Evolutionary conservation across 2,888 invertebrate species (phyloP), one percentile per base, ranked within the genome.

Genomic region (Tetheella fluctuosa): DNA sequence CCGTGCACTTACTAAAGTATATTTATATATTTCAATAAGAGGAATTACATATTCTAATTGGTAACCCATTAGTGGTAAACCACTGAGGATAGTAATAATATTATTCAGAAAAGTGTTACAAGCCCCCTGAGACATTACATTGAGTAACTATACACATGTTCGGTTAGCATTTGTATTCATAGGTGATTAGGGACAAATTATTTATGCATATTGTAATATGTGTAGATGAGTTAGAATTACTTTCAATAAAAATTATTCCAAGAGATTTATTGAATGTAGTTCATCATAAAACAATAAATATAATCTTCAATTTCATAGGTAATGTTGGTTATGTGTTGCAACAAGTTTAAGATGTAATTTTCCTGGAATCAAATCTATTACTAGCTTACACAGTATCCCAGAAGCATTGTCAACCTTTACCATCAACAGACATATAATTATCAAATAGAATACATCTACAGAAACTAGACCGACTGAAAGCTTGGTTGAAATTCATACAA

Each of bases 41-140:
- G 7, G 10, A 10, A 15, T 1, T 10, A 8, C 10, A 48, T 10
- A 48, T 48, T 48, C 48, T 20, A 10, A 48, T 48, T 48, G 20
- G 48, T 17, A 42, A 17, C n/a, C 17, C 12, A n/a, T 4, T 39
- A n/a, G 7, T 10, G 13, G 34, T 13, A 13, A 48, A 15, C n/a
- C 3, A 20, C n/a, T 10, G 48, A 20, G 20, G 20, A 48, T 20
- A 48, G 7, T 34, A 8, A 42, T 20, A 48, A 48, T 48, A 48
- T 48, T 48, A 42, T 42, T 20, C 48, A 20, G 17, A 48, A 48
- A 48, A 48, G 7, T 48, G 20, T 48, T 48, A 48, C 48, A 48
- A 48, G 48, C 48, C 48, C 10, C n/a, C 1, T 1, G 48, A 10
- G 48, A 20, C 0, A 10, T 10, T 0, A 20, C 48, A 48, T 48